phyloP scores from a whole-genome alignment of 1,140 invertebrate genomes.

The Lethrus apterus region DNA sequence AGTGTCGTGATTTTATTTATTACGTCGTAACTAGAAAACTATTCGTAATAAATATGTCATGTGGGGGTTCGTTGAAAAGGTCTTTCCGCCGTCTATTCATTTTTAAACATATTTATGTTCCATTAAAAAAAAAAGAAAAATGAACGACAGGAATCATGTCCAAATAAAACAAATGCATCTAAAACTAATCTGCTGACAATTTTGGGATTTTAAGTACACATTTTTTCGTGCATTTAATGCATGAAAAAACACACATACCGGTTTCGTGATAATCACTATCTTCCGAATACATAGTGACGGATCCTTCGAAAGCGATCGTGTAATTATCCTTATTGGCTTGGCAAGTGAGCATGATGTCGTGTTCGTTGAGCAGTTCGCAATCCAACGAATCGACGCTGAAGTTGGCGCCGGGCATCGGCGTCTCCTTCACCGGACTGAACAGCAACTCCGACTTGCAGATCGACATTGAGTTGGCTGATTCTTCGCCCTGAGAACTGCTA shows the following conservation, averaged over 20 bases:
- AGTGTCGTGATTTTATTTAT: too few species aligned
- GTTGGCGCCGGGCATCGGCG: conserved; percentile 57
- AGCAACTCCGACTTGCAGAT: conserved; percentile 83
- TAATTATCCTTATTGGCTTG: conserved; percentile 90
- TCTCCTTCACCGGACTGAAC: conserved; percentile 86
- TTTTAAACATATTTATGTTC: too few species aligned
- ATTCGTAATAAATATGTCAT: too few species aligned
- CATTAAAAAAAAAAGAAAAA: too few species aligned
- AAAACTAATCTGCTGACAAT: too few species aligned
- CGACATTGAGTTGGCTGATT: conserved; percentile 67
- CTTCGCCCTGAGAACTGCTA: conserved; percentile 67
- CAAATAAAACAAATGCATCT: too few species aligned
- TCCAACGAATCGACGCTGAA: conserved; percentile 87
- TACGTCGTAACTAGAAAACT: too few species aligned
- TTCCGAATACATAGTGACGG: conserved; percentile 75
- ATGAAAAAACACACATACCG: too few species aligned
- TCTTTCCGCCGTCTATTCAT: too few species aligned
- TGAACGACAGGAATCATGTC: too few species aligned
- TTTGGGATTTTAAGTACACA: neutral
- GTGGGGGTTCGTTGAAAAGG: too few species aligned
- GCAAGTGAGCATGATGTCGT: conserved; percentile 80
- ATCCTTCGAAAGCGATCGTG: conserved; percentile 88
- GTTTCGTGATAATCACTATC: conserved; percentile 67
- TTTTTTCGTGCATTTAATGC: too few species aligned
- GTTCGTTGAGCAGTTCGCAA: conserved; percentile 64